These are phyloP conservation scores for Brassicogethes aeneus DNA, from an alignment of 2,888 invertebrate genomes.

Conservation along the genomic window DNA sequence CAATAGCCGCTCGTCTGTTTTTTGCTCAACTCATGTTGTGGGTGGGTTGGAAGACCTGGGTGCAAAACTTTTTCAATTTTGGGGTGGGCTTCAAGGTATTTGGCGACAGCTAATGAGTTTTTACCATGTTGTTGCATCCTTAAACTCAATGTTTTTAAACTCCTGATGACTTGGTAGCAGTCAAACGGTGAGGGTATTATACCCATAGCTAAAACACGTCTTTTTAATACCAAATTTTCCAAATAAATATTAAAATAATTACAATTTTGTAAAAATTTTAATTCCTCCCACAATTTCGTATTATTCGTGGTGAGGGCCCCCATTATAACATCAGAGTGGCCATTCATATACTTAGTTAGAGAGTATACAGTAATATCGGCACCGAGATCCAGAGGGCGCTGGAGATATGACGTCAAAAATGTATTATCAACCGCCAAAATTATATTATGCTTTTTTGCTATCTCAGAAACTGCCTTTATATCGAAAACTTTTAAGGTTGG, in stretches of 20 bases:
- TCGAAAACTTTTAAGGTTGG: constrained; percentile 86
- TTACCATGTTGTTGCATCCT: constrained; percentile 85
- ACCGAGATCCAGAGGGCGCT: constrained; percentile 83
- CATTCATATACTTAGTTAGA: constrained; percentile 96
- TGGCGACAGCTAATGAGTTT: constrained; percentile 68
- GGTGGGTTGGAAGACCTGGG: constrained; percentile 76
- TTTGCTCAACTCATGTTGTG: constrained; percentile 71
- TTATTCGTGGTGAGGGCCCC: constrained; percentile 74
- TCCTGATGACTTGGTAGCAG: constrained; percentile 86
- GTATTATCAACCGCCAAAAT: constrained; percentile 88
- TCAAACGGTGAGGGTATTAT: constrained; percentile 95
- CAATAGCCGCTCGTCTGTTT: constrained; percentile 81
- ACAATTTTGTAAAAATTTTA: constrained; percentile 87
- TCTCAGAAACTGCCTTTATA: constrained; percentile 60
- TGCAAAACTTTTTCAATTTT: constrained; percentile 73
- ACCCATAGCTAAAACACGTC: constrained; percentile 60
- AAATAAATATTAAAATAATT: constrained; percentile 14
- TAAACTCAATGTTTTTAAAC: constrained; percentile 85
- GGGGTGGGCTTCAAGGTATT: constrained; percentile 72
- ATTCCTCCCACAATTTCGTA: constrained; percentile 57
- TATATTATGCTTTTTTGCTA: constrained; percentile 52
- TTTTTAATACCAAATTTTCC: not conserved
- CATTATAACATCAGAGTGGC: constrained; percentile 96
- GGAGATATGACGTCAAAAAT: constrained; percentile 83
- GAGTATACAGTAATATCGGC: constrained; percentile 90